phyloP scores from a whole-genome alignment of 2,888 invertebrate genomes.

The Lacanobia wlatinum region DNA sequence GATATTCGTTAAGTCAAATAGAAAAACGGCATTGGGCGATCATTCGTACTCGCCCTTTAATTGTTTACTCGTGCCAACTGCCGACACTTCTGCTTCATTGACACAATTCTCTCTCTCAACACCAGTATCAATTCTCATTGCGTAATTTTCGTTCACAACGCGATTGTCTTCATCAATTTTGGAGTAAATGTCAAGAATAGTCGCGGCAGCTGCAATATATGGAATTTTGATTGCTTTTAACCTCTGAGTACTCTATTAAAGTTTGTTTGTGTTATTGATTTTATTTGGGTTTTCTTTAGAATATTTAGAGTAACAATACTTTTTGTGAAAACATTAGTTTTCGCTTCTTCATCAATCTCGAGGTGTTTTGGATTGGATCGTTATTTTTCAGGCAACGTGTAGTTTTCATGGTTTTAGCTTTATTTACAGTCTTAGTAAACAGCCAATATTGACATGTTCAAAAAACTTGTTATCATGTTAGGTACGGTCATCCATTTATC shows the following conservation, averaged over 20 bases:
- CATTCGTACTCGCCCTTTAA: slow-evolving; percentile 75
- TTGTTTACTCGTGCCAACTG: slow-evolving; percentile 76
- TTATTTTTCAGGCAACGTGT: background rate
- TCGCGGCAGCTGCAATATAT: slow-evolving; percentile 30
- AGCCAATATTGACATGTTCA: slow-evolving; percentile 25
- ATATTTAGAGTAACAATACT: background rate
- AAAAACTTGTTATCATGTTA: slow-evolving; percentile 41
- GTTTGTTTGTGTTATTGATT: background rate
- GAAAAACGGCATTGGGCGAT: slow-evolving; percentile 75
- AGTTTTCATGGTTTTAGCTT: background rate
- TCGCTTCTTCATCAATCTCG: background rate
- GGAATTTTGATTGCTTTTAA: slow-evolving; percentile 42
- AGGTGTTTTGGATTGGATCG: background rate
- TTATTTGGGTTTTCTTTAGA: background rate
- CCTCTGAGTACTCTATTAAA: slow-evolving; percentile 6
- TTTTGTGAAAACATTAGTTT: background rate
- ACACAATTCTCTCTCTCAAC: slow-evolving; percentile 79
- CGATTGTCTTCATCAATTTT: slow-evolving; percentile 57
- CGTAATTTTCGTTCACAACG: slow-evolving; percentile 70
- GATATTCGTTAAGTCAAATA: slow-evolving; percentile 67
- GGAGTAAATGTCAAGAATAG: slow-evolving; percentile 55
- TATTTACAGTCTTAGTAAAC: slow-evolving; percentile 12
- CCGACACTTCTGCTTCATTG: slow-evolving; percentile 77
- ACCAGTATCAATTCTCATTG: slow-evolving; percentile 70
- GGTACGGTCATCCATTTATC: slow-evolving; percentile 37